Evolutionary conservation across 2,113 vertebrate genomes (phyloP), one percentile per base, ranked within the genome.

Genomic region (Notarius lentiginosus): DNA sequence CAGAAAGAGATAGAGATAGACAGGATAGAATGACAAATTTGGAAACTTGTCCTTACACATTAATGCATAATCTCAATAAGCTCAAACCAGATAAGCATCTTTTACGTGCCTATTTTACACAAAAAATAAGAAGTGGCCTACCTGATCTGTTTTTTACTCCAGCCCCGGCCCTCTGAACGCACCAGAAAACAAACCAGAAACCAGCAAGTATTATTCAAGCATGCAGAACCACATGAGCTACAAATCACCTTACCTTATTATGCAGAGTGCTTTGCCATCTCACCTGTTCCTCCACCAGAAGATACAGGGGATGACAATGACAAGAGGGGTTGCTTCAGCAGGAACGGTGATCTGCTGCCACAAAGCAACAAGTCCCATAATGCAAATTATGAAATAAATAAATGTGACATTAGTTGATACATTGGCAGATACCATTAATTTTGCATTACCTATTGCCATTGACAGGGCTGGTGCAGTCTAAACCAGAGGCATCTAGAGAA

Each of bases 71-170:
- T 56, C 14, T 58, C 77, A 34, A 34, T 30, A 22, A 60, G 22
- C 4, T 60, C 20, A 81, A 41, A 41, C 56, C 30, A 80, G 55
- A 22, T 60, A 22, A 10, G 9, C 9, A 41, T 60, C 2, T 58
- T 58, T 58, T 34, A 1, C 2, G 1, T 15, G 22, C 34, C 22
- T 14, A 60, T 34, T 65, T 65, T 65, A 82, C 17, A 53, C 24
- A 22, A 24, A 41, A 70, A 30, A 30, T 79, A 90, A 90, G 91
- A 87, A 53, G 70, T 41, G 89, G 55, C 85, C 89, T 92, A 97
- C 97, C 96, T 96, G 89, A 97, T 94, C 83, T 96, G 96, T 61
- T 97, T 97, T 92, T 95, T 96, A 83, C 93, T 94, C 97, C 97
- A 98, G 34, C 92, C 92, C 92, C 95, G 96, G 86, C 95, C 95